Conservation (phyloP, 2,113 vertebrate species). For the Polypterus senegalus region DNA sequence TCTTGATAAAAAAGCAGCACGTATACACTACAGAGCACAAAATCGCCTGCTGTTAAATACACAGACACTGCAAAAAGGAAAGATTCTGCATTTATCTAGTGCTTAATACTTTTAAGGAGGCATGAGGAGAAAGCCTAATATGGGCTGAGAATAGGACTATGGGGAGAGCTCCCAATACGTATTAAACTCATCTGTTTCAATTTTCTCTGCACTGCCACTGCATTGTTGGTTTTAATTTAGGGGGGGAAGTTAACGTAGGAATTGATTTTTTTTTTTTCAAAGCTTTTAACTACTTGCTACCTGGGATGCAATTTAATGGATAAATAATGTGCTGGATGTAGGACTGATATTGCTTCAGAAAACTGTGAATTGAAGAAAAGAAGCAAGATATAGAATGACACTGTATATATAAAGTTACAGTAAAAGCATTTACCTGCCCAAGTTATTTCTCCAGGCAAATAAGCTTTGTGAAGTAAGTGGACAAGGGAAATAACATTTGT, state of each 20-base stretch:
- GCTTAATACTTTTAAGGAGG: conserved; percentile 44
- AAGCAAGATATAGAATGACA: too few relatives aligned
- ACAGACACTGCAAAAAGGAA: conserved; percentile 49
- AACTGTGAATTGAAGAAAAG: too few relatives aligned
- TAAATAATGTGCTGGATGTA: too few relatives aligned
- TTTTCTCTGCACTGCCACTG: conserved; percentile 28
- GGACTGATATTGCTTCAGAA: too few relatives aligned
- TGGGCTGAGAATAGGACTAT: conserved; percentile 38
- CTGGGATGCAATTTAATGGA: neutral
- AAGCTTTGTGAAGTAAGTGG: too few relatives aligned
- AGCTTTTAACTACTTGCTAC: conserved; percentile 12
- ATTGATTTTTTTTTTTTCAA: conserved; percentile 15
- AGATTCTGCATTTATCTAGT: conserved; percentile 50
- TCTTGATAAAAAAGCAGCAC: conserved; percentile 52
- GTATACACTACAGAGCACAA: conserved; percentile 43
- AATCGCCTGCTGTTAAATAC: conserved; percentile 50
- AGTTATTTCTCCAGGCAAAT: too few relatives aligned
- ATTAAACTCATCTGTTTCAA: conserved; percentile 40
- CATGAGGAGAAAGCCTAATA: conserved; percentile 46
- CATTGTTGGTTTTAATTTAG: conserved; percentile 16
- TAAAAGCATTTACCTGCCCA: too few relatives aligned
- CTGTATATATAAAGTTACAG: too few relatives aligned
- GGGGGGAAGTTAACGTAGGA: conserved; percentile 11
- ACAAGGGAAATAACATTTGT: too few relatives aligned
- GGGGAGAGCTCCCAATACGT: conserved; percentile 32